Base-by-base conservation (phyloP, 2,113 vertebrate genomes). In the Halichoerus grypus region DNA sequence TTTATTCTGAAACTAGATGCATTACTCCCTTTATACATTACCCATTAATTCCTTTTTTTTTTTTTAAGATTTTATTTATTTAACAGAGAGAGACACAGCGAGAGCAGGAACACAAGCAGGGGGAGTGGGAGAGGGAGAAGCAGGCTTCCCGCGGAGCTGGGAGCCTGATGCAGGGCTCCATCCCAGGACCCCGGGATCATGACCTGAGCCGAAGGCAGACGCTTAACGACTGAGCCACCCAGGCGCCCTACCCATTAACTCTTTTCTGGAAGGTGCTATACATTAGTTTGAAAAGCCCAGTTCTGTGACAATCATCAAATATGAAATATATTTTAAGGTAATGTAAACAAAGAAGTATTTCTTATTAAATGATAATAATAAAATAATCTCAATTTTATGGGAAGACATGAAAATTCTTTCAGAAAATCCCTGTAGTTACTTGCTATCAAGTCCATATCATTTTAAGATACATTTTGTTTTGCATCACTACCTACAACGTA, bases 351-450 rank as follows among this genome's bases (percentile, higher is more conserved):
- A 67, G 33, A n/a, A 36, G 67, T 67, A 71, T 94, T 88, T 85
- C 15, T 81, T 13, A 88, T 81, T 21, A 91, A 95, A 85, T 89
- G 39, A 33, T 6, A 93, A 36, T 65, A 74, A 91, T 59, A 53
- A 71, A 92, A 77, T 85, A 87, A 61, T 59, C 15, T 81, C 39
- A 57, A 63, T 92, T 88, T 96, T 63, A 55, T 65, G 36, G 19
- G 81, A 82, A 76, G 4, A 33, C 16, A 49, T 65, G 46, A 18
- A 0, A 86, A 49, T 42, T 11, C 4, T 22, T 71, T 82, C n/a
- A 93, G 46, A 92, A 57, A 79, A 69, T 79, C 10, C 10, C 49
- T 94, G 65, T 57, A 94, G 57, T 26, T 9, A 81, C 46, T 89
- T 84, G 39, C 28, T 88, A 21, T 77, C 19, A 88, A 76, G 57